phyloP scores from a whole-genome alignment of 2,797 vertebrate genomes.

The Danio choprae region DNA sequence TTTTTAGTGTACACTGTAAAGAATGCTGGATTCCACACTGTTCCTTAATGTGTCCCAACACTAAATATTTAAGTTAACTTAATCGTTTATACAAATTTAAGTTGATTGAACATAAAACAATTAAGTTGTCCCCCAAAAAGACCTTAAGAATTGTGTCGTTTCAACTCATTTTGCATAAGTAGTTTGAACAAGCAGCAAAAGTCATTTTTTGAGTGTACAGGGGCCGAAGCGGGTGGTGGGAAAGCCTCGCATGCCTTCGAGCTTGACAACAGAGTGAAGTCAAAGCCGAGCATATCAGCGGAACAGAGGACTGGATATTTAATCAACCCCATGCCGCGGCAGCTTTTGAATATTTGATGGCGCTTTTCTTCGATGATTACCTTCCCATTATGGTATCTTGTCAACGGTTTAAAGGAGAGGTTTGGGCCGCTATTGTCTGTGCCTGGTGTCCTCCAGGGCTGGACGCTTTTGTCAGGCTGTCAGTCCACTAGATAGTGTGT shows the following conservation, averaged over 20 bases:
- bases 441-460: slow-evolving; percentile 66
- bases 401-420: slow-evolving; percentile 62
- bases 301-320: slow-evolving; percentile 66
- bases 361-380: slow-evolving; percentile 75
- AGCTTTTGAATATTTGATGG: slow-evolving; percentile 75
- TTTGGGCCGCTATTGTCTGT: slow-evolving; percentile 69
- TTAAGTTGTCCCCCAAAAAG: no score
- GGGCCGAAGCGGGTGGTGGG: slow-evolving; percentile 62
- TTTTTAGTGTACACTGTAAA: no score
- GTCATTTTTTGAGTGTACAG: slow-evolving; percentile 3
- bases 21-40: no score
- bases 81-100: no score
- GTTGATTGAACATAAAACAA: no score
- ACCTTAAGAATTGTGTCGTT: no score
- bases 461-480: slow-evolving; percentile 69
- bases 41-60: no score
- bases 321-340: slow-evolving; percentile 64
- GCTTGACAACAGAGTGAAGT: slow-evolving; percentile 63
- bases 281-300: slow-evolving; percentile 56
- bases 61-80: no score
- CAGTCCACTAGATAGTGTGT: slow-evolving; percentile 55
- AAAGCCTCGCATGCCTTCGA: slow-evolving; percentile 66
- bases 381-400: slow-evolving; percentile 74
- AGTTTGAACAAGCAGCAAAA: no score
- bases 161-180: no score